These are phyloP conservation scores for Silurus meridionalis DNA, from an alignment of 2,113 vertebrate species.

Conservation along the genomic window DNA sequence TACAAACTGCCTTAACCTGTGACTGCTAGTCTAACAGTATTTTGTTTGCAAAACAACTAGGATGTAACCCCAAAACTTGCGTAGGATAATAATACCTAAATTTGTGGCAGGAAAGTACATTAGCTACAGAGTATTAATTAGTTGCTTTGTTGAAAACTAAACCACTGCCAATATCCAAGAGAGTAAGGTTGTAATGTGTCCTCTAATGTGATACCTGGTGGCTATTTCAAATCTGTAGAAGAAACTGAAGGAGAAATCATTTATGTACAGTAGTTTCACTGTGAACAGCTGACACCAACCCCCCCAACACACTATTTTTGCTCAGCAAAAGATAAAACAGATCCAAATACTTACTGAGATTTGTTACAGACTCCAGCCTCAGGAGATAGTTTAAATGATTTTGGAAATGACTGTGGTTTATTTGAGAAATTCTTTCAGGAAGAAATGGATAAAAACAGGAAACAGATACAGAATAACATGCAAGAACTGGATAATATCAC, in stretches of 20 bases:
- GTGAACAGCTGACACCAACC: neutral
- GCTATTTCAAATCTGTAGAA: neutral
- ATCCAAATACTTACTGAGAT: slow-evolving; percentile 32
- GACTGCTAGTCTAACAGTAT: too few species aligned
- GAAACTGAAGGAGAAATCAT: slow-evolving; percentile 1
- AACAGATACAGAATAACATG: slow-evolving; percentile 34
- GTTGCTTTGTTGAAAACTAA: neutral
- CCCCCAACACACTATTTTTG: neutral
- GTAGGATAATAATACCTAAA: neutral
- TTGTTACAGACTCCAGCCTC: slow-evolving; percentile 31
- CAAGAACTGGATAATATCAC: slow-evolving; percentile 26
- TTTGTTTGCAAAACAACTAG: neutral
- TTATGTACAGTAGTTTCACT: neutral
- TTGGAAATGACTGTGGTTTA: slow-evolving; percentile 23
- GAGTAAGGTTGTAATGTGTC: neutral
- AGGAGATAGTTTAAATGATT: slow-evolving; percentile 11
- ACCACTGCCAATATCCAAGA: neutral
- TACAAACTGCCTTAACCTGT: too few species aligned
- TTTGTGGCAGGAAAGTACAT: neutral
- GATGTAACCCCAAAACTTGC: neutral
- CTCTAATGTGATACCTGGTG: neutral
- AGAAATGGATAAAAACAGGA: slow-evolving; percentile 31
- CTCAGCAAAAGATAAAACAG: slow-evolving; percentile 13
- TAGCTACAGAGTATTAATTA: neutral
- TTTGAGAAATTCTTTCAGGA: slow-evolving; percentile 20